Evolutionary conservation across 2,113 vertebrate genomes (phyloP), one percentile per base, ranked within the genome.

Genomic region (Telmatochromis bifrenatus): DNA sequence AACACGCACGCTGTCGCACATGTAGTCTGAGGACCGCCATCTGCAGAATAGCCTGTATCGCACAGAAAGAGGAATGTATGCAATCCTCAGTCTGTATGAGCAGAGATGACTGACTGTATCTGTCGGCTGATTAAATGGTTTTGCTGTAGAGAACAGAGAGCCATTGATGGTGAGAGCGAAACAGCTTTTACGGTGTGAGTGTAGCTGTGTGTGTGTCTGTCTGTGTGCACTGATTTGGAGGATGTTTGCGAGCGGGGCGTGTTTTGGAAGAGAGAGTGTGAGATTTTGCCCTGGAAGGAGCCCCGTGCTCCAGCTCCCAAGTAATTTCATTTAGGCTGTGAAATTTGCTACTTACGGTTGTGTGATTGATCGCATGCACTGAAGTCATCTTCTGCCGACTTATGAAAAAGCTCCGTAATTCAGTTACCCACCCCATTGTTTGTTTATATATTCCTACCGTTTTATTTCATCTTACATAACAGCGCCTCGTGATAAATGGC

Each of bases 361-460:
- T 73, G 90, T 95, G 96, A 96, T 96, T 94, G 95, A 96, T 96
- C 83, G 56, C 92, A 35, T 31, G 81, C 88, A 84, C 84, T 82
- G 58, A 91, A 94, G 90, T 92, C 91, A 83, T 95, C 93, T 94
- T 91, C 86, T 79, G 84, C 82, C 79, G 33, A 86, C 89, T 95
- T 95, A 96, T 96, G 94, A 96, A 96, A 95, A 94, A 93, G 56
- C 91, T 58, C 84, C 7, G 23, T 94, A 95, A 96, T 92, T 88
- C 81, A 86, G 82, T 96, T 95, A 91, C 77, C 28, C 51, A 89
- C 84, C 85, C 88, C 79, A 85, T 83, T 91, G 93, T 92, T 95
- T 94, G 94, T 95, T 95, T 95, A 92, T 93, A 90, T 93, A 91
- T 93, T 93, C 85, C 90, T 85, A 10, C 79, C 84, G 73, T 95